phyloP scores from a whole-genome alignment of 2,113 vertebrate species.

The Montifringilla adamsi region DNA sequence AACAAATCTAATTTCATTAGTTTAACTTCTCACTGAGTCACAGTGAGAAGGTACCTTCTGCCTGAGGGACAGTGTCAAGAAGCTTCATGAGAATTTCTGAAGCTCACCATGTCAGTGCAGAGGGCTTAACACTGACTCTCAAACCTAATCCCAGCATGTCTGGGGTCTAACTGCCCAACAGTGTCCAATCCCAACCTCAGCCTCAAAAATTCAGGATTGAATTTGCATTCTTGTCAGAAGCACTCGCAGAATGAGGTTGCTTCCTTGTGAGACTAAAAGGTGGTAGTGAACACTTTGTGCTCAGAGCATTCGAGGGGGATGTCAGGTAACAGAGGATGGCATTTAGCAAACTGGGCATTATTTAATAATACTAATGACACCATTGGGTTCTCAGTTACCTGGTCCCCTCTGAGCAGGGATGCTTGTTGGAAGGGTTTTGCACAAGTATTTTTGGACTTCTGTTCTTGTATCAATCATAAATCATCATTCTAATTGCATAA shows the following conservation, averaged over 20 bases:
- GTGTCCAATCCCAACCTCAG: neutral
- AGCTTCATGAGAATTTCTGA: neutral
- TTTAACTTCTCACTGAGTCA: neutral
- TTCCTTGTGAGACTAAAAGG: neutral
- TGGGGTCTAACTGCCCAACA: neutral
- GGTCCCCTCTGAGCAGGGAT: neutral
- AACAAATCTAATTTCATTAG: neutral
- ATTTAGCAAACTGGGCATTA: neutral
- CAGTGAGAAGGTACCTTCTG: neutral
- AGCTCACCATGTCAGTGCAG: neutral
- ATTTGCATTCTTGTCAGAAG: neutral
- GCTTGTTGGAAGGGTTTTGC: neutral
- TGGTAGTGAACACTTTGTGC: neutral
- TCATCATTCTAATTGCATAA: neutral
- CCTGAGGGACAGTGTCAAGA: neutral
- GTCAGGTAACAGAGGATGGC: neutral
- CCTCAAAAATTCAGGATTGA: neutral
- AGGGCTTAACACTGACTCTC: neutral
- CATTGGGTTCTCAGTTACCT: neutral
- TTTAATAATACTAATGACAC: neutral
- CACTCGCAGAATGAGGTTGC: neutral
- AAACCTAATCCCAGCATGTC: neutral
- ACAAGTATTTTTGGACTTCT: neutral
- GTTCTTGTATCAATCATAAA: neutral
- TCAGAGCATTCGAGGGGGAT: fast-evolving